Base-by-base conservation (phyloP, 2,888 invertebrate species). In the Rotaria macrura region DNA sequence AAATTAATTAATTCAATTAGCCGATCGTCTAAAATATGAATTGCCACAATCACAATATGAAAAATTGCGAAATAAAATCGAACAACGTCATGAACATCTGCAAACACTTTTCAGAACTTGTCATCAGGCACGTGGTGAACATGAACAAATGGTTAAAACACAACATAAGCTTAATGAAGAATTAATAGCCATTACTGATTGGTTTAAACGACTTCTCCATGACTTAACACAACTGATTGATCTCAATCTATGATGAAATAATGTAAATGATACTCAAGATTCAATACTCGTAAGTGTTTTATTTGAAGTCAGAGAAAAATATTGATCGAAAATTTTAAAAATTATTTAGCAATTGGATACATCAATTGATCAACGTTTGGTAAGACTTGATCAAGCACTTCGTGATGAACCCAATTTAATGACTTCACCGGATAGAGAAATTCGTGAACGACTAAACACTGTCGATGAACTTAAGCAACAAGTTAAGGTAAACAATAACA, bases 201-300 rank as follows among this genome's bases (percentile, higher is more conserved):
- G 79, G 79, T n/a, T 79, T n/a, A 43, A 79, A 79, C 4, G 79
- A n/a, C 43, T 79, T n/a, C 43, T 43, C 2, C 40, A 40, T 12
- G 79, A 79, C 12, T 79, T 79, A n/a, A 25, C 79, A 10, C 43
- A 79, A n/a, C 79, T 43, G 25, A 23, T 79, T n/a, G 79, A 79
- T n/a, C 79, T 79, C 9, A 79, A 79, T 79, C 43, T 79, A 79
- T 79, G 43, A 43, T 79, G 43, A n/a, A 79, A 79, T 79, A 79
- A 43, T 43, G 43, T 79, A 25, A 40, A 79, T 43, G 79, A 79
- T 43, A n/a, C n/a, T 12, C 79, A 79, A 79, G 43, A 40, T 40
- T 40, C 43, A 14, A 43, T 79, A 1, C 0, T 10, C 10, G 79
- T 79, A 43, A 25, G 43, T 79, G 25, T 40, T 23, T 29, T 65